Evolutionary conservation across 2,888 invertebrate genomes (phyloP), one percentile per base, ranked within the genome.

Genomic region (Tipula confusa): DNA sequence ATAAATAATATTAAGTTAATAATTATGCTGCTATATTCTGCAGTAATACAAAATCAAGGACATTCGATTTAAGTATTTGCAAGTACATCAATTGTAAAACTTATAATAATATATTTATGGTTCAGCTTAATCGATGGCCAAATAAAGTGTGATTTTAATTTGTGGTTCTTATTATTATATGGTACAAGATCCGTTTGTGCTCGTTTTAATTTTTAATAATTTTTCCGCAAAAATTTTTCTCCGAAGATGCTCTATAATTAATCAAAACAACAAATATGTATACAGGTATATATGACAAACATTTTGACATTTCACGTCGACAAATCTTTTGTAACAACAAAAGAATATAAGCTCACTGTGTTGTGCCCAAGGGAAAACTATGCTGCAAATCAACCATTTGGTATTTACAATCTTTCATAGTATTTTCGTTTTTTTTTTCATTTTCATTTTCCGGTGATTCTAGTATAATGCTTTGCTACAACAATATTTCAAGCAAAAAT

Each of bases 331-430:
- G 18, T 64, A 24, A 64, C 64, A 24, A 64, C 64, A 64, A 64
- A 64, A 64, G 64, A 11, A 64, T 43, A 64, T 24, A 64, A 64
- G 64, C 64, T 64, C 64, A 64, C 64, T 64, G 64, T 64, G 64
- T 24, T 24, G 18, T 24, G 64, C 64, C 64, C 64, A 64, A 64
- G 64, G 64, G 64, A 64, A 43, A 13, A 24, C 18, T 64, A 64
- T 64, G 9, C 64, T 64, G 24, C 64, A 64, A 64, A 64, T 64
- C 64, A 64, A 64, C 64, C 64, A 64, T 64, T 64, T 64, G 64
- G 64, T 64, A 64, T 43, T 43, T 18, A 43, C 24, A 64, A 24
- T 64, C 64, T 64, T 24, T 18, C 64, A 64, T 64, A 43, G n/a
- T 43, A 3, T 43, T 43, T n/a, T 43, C 15, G 2, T 43, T 0